phyloP scores from a whole-genome alignment of 2,113 vertebrate species.

The Ictalurus furcatus region DNA sequence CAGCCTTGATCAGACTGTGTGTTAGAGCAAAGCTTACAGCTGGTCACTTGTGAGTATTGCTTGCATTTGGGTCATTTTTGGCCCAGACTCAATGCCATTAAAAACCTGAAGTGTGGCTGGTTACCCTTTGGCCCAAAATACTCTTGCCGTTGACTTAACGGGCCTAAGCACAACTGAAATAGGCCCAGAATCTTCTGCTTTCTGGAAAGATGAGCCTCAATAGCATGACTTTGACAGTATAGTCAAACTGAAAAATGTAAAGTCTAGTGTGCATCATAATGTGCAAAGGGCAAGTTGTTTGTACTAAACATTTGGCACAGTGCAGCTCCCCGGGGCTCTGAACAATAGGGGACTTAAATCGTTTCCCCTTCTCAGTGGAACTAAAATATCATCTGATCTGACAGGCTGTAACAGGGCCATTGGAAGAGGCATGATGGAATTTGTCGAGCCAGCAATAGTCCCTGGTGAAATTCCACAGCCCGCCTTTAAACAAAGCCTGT shows the following conservation, averaged over 20 bases:
- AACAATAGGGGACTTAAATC: constrained; percentile 48
- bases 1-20: background rate
- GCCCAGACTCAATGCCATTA: background rate
- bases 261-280: no score
- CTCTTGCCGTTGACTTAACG: background rate
- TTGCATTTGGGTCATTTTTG: background rate
- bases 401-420: constrained; percentile 51
- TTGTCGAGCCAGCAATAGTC: constrained; percentile 63
- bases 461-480: constrained; percentile 65
- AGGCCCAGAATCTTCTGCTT: background rate
- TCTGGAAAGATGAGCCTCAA: background rate
- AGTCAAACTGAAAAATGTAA: background rate
- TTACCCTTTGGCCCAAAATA: background rate
- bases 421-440: constrained; percentile 59
- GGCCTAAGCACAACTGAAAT: background rate
- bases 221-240: constrained; percentile 1
- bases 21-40: background rate
- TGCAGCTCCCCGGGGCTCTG: background rate
- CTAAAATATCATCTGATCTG: constrained; percentile 61
- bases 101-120: background rate
- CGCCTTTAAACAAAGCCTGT: constrained; percentile 68
- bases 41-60: background rate
- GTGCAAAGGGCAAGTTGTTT: constrained; percentile 36
- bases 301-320: constrained; percentile 49
- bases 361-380: constrained; percentile 54